Base-by-base conservation (phyloP, 2,888 invertebrate species). In the Perdita meconis region DNA sequence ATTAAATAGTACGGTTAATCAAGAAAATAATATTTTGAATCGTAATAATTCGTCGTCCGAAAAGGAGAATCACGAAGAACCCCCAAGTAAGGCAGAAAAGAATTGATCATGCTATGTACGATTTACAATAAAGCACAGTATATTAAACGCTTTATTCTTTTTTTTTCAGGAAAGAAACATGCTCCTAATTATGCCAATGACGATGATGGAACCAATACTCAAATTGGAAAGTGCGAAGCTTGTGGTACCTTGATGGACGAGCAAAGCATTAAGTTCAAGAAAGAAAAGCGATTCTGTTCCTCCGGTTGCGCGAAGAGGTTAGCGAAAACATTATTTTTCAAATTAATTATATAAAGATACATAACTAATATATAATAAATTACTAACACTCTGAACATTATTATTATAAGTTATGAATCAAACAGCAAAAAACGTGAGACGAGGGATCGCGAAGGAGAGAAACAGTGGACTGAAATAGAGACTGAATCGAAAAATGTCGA, bases 251-350 rank as follows among this genome's bases (percentile, higher is more conserved):
- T 94, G 3, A 51, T 92, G 12, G 92, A 92, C 26, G 92, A 92
- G 47, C 91, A 91, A 60, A 90, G 87, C 26, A 87, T 89, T 30
- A 92, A 96, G 89, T 94, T 96, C 87, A 96, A 96, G 90, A 95
- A 96, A 85, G 95, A 95, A 57, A 96, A 96, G 89, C 93, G 96
- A 53, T 97, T 96, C 89, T 97, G 97, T 89, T 96, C 96, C 0
- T 94, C 95, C 26, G 93, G 94, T 19, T 97, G 97, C 92, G 95
- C 96, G 63, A 95, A 95, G 90, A 94, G 94, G 94, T 95, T 89
- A 85, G 89, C 88, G 47, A 51, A 66, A 13, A 47, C 19, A 51
- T 38, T 34, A 13, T 34, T 42, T 34, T 19, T 16, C 16, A 44
- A 65, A 10, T 10, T 40, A 56, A 30, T 16, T 12, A 24, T 40